Conservation (phyloP, 2,888 invertebrate species). For the Meta bourneti region DNA sequence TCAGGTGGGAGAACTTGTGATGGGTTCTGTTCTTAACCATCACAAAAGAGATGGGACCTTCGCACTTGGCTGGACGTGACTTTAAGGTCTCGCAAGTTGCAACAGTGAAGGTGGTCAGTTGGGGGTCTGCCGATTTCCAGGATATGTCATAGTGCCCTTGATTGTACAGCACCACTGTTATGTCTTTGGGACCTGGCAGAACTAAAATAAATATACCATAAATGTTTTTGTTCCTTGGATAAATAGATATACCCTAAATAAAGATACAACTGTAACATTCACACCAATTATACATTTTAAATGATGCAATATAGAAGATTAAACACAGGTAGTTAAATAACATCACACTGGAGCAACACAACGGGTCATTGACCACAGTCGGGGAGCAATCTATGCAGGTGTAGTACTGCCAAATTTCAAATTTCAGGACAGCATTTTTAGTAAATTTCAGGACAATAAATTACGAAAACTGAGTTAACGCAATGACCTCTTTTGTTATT, state of each 20-base stretch:
- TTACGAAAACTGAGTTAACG: no score
- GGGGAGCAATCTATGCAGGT: no score
- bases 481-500: no score
- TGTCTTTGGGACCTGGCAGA: slow-evolving; percentile 57
- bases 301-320: no score
- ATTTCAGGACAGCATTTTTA: no score
- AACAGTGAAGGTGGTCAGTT: slow-evolving; percentile 38
- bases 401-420: no score
- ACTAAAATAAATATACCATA: slow-evolving; percentile 46
- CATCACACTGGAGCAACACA: no score
- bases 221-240: background rate
- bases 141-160: slow-evolving; percentile 66
- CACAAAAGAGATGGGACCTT: slow-evolving; percentile 63
- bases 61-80: slow-evolving; percentile 59
- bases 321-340: no score
- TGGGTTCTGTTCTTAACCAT: slow-evolving; percentile 1
- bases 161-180: slow-evolving; percentile 53
- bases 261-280: background rate
- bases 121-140: slow-evolving; percentile 55
- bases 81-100: slow-evolving; percentile 68
- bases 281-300: no score
- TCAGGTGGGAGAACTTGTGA: slow-evolving; percentile 14
- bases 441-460: no score
- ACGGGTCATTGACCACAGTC: no score
- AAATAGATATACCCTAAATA: background rate